phyloP scores from a whole-genome alignment of 2,797 vertebrate genomes.

The Lutjanus campechanus region DNA sequence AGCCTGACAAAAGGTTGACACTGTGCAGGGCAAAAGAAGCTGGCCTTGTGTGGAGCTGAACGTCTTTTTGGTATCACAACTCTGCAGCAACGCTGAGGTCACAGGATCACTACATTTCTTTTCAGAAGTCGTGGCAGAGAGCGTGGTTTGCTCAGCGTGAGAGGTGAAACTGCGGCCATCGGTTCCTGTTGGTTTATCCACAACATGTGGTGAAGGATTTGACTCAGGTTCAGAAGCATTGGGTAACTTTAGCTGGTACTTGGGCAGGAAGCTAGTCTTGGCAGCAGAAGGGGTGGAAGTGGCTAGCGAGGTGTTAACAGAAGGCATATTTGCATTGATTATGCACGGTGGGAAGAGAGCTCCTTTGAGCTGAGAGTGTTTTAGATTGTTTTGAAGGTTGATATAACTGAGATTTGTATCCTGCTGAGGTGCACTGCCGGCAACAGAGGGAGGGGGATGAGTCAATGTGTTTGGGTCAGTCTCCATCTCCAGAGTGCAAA shows the following conservation, averaged over 20 bases:
- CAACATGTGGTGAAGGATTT: conserved; percentile 17
- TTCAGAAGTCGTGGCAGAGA: conserved; percentile 16
- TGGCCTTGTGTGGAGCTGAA: conserved; percentile 29
- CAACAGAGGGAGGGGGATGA: conserved; percentile 49
- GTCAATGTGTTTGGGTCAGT: conserved; percentile 45
- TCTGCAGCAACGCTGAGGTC: not conserved
- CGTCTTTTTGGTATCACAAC: conserved; percentile 20
- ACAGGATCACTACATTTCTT: not conserved
- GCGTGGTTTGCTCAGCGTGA: conserved; percentile 26
- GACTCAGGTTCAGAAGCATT: conserved; percentile 67
- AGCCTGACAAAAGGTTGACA: conserved; percentile 23
- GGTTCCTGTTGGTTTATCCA: conserved; percentile 19
- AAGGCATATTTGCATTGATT: conserved; percentile 60
- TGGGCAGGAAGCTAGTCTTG: conserved; percentile 89
- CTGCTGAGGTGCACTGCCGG: conserved; percentile 40
- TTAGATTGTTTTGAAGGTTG: conserved; percentile 59
- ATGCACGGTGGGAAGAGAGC: conserved; percentile 60
- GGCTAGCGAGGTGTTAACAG: conserved; percentile 45
- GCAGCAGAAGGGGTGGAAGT: conserved; percentile 48
- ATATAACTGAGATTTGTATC: conserved; percentile 55
- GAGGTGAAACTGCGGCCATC: not conserved
- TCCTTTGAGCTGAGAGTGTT: conserved; percentile 62
- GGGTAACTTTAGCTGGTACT: conserved; percentile 93
- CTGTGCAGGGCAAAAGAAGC: conserved; percentile 11
- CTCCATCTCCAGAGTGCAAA: conserved; percentile 49